Base-by-base conservation (phyloP, 2,888 invertebrate species). In the Synergus umbraculus region DNA sequence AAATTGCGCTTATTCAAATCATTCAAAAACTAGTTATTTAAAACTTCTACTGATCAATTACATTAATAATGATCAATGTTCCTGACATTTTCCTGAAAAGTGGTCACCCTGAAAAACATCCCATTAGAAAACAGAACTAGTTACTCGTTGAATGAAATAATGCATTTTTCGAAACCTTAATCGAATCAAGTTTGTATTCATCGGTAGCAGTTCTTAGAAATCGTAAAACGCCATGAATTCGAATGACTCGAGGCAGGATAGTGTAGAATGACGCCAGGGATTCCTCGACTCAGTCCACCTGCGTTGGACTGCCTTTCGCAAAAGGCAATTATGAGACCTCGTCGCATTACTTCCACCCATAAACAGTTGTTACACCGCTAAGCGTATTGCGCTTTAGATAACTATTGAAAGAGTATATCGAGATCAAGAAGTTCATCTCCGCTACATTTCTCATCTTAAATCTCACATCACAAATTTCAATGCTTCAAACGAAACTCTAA, bases 261-360 rank as follows among this genome's bases (percentile, higher is more conserved):
- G 44, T 67, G 18, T 18, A 29, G 29, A 37, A 69, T 54, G 37
- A 73, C 49, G 49, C 69, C 49, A 73, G 49, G 49, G 69, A 73
- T 73, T 73, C 69, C 69, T 49, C 69, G 69, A 73, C 77, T 73
- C 76, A 67, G 69, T 80, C 76, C 81, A 82, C 79, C 80, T 81
- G 64, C 73, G 69, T 41, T 73, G 29, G 29, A n/a, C 79, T 80
- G 77, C 76, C 82, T 85, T 85, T 85, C 81, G 84, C 85, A 85
- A 87, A 86, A 86, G 84, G 82, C 81, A 84, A 85, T 86, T 86
- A 85, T 85, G 83, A 82, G 85, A 86, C 85, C 85, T 85, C 85
- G 84, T 78, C 83, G 79, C 84, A 82, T 84, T 83, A 85, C 79
- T 81, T 82, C 82, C 85, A 66, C 78, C 86, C 84, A 84, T 86